Percentiles rank a stretch among this genome's conserved stretches.
Evolutionary conservation across 2,797 vertebrate genomes (phyloP).

Genomic region (Propithecus deckenii): DNA sequence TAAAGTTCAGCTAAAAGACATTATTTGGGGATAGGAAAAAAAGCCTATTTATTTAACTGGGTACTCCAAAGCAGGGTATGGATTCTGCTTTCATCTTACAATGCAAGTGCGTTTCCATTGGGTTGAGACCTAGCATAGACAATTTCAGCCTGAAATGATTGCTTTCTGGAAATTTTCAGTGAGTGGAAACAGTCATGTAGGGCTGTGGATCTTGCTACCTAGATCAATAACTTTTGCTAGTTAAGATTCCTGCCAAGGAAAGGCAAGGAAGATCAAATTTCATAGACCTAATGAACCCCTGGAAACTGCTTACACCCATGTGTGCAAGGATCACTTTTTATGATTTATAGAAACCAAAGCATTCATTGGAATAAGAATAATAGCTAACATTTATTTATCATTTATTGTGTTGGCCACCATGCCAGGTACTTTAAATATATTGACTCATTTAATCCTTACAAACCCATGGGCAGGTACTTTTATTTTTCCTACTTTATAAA

Average conservation of each 20-base stretch:
- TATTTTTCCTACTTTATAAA: slow-evolving; percentile 15
- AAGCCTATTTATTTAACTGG: slow-evolving; percentile 5
- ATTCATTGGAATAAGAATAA: slow-evolving; percentile 67
- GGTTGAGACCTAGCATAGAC: slow-evolving; percentile 44
- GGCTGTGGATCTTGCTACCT: slow-evolving; percentile 66
- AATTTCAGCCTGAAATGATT: slow-evolving; percentile 64
- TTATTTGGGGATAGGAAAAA: background rate
- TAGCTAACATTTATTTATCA: slow-evolving; percentile 66
- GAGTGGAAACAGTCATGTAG: slow-evolving; percentile 53
- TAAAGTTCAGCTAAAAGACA: background rate
- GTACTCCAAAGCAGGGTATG: background rate
- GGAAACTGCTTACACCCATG: slow-evolving; percentile 60
- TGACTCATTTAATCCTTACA: slow-evolving; percentile 28
- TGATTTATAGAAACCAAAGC: slow-evolving; percentile 72
- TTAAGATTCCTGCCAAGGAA: slow-evolving; percentile 66
- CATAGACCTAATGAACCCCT: slow-evolving; percentile 55
- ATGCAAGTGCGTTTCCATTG: slow-evolving; percentile 47
- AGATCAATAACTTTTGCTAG: slow-evolving; percentile 68
- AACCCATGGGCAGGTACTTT: background rate
- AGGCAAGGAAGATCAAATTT: slow-evolving; percentile 60
- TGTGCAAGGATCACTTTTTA: slow-evolving; percentile 77
- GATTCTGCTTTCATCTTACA: slow-evolving; percentile 26
- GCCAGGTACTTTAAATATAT: slow-evolving; percentile 30
- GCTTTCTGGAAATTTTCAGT: slow-evolving; percentile 61
- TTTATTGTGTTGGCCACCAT: slow-evolving; percentile 54